Evolutionary conservation across 2,888 invertebrate species (phyloP).

Genomic region (Melanostoma mellinum): DNA sequence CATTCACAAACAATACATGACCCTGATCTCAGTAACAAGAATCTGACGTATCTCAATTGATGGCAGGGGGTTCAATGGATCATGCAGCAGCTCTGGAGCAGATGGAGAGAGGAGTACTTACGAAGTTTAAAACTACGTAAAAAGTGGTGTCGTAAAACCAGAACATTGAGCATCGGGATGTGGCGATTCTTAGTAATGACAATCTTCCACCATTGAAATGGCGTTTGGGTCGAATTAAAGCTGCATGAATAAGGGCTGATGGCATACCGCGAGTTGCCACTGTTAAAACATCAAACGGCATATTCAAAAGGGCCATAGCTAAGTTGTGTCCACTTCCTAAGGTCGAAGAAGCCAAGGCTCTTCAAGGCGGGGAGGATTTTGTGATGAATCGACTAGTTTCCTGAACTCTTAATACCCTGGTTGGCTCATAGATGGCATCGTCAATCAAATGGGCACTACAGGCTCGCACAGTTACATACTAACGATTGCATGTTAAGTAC

Average conservation of each 20-base stretch:
- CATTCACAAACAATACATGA: conserved; percentile 15
- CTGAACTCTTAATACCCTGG: too few relatives aligned
- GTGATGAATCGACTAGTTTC: too few relatives aligned
- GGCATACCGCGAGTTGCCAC: neutral
- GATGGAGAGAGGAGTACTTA: conserved; percentile 30
- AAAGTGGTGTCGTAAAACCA: conserved; percentile 5
- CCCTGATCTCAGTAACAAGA: conserved; percentile 1
- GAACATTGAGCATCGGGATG: neutral
- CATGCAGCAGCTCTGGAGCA: conserved; percentile 23
- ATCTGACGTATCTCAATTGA: conserved; percentile 13
- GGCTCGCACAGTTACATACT: too few relatives aligned
- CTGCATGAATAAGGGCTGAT: too few relatives aligned
- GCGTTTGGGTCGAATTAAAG: neutral
- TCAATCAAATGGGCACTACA: too few relatives aligned
- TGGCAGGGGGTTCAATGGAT: conserved; percentile 32
- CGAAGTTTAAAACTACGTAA: neutral
- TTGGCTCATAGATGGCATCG: too few relatives aligned
- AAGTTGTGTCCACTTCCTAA: conserved; percentile 1
- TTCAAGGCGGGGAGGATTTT: conserved; percentile 5
- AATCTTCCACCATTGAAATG: too few relatives aligned
- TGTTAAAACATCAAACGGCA: neutral
- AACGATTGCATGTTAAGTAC: too few relatives aligned
- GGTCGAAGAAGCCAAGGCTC: conserved; percentile 4
- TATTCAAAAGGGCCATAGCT: neutral
- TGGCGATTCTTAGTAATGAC: neutral